These are phyloP conservation scores for Cynodonichthys magdalenae DNA, from an alignment of 2,797 vertebrate species.

Conservation along the genomic window DNA sequence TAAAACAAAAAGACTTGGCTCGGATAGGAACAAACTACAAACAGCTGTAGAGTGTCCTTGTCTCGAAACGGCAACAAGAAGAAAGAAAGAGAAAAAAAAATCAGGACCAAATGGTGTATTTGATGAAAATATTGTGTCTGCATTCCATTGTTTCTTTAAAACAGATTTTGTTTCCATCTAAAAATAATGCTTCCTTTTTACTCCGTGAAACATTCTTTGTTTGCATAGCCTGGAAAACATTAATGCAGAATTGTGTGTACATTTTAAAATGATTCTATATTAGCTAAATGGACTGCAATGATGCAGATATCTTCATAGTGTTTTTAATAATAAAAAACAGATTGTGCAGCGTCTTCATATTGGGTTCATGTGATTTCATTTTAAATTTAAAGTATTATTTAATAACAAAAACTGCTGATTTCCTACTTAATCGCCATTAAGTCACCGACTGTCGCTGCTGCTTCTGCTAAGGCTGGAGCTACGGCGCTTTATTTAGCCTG, in stretches of 20 bases:
- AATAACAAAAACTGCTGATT: background rate
- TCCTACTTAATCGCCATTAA: slow-evolving; percentile 14
- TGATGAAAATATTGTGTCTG: slow-evolving; percentile 50
- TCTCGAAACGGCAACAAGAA: slow-evolving; percentile 31
- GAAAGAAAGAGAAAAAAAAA: slow-evolving; percentile 21
- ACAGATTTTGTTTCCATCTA: slow-evolving; percentile 33
- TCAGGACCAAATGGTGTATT: slow-evolving; percentile 29
- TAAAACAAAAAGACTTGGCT: slow-evolving; percentile 35
- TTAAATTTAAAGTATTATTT: background rate
- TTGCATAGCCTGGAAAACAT: slow-evolving; percentile 29
- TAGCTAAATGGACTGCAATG: slow-evolving; percentile 42
- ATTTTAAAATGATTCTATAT: slow-evolving; percentile 37
- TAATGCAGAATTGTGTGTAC: slow-evolving; percentile 42
- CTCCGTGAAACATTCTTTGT: slow-evolving; percentile 49
- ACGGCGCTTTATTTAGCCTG: slow-evolving; percentile 51
- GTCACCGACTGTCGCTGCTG: slow-evolving; percentile 35
- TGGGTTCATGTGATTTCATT: too few species aligned
- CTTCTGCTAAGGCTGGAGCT: slow-evolving; percentile 36
- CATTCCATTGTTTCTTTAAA: slow-evolving; percentile 34
- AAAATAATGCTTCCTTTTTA: slow-evolving; percentile 34
- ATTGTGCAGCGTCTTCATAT: too few species aligned
- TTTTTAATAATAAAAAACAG: slow-evolving; percentile 12
- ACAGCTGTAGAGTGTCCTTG: slow-evolving; percentile 32
- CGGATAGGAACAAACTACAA: slow-evolving; percentile 41
- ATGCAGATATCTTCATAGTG: slow-evolving; percentile 13